Evolutionary conservation across 2,113 vertebrate species (phyloP).

Genomic region (Upupa epops): DNA sequence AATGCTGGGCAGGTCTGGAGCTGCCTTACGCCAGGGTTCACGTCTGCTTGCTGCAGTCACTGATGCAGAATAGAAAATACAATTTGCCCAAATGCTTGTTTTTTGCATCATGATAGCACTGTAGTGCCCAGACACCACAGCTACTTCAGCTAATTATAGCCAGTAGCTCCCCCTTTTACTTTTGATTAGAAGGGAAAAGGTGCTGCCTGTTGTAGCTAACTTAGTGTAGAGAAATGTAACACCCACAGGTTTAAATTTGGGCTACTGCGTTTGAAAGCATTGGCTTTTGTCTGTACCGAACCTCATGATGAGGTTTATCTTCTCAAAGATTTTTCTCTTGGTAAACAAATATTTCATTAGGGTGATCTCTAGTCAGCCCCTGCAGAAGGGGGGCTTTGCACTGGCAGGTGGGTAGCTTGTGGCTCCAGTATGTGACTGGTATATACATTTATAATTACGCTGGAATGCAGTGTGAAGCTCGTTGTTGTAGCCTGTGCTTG

Average conservation of each 20-base stretch:
- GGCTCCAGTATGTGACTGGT: conserved; percentile 12
- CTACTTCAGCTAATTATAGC: conserved; percentile 20
- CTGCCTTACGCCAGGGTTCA: background rate
- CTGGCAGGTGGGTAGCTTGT: background rate
- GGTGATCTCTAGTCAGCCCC: background rate
- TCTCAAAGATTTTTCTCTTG: conserved; percentile 7
- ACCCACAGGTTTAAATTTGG: background rate
- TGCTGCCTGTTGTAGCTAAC: background rate
- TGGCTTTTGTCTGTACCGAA: background rate
- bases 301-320: background rate
- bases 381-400: conserved; percentile 5
- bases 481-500: background rate
- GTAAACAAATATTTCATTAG: background rate
- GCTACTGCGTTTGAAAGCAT: background rate
- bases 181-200: conserved; percentile 3
- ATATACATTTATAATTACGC: conserved; percentile 7
- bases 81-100: background rate
- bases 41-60: background rate
- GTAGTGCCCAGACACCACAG: background rate
- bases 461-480: conserved; percentile 50
- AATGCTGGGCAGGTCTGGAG: background rate
- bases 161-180: background rate
- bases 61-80: background rate
- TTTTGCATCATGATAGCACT: conserved; percentile 3
- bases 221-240: background rate